Base-by-base conservation (phyloP, 2,888 invertebrate genomes). In the Nebria brevicollis region DNA sequence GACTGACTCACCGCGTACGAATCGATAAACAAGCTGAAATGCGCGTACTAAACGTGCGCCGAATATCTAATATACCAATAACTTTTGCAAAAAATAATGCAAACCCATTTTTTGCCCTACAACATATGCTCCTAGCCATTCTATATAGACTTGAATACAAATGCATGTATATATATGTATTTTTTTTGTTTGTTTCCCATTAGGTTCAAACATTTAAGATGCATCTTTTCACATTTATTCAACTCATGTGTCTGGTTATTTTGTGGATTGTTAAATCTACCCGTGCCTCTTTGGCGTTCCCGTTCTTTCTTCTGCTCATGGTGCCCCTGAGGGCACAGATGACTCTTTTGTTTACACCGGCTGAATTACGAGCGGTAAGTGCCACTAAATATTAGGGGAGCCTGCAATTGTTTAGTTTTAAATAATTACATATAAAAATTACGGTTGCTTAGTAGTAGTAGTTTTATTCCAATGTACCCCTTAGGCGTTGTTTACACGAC, bases 191-290 rank as follows among this genome's bases (percentile, higher is more conserved):
- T 80, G 84, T 84, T 85, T 82, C 76, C 87, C 87, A 34, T 74
- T 90, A 95, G 95, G 95, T 98, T 66, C 95, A 95, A 83, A 96
- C 97, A 0, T 92, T 94, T 89, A 96, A 96, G 90, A 96, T 98
- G 97, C 96, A 98, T 90, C 87, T 96, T 84, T 98, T 94, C 90
- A 99, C 98, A 0, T 86, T 94, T 70, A 93, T 97, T 84, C 98
- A 98, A 90, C 89, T 96, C 79, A 87, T 93, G 2, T 95, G 96
- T 85, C 91, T 98, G 85, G 92, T 91, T 1, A 84, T 95, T 26
- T 90, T 98, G 78, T 98, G 97, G 95, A 91, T 93, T 10, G 95
- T 98, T 25, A 98, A 98, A 89, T 96, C 96, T 20, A 96, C 97
- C 2, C 92, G 92, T 77, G 94, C 96, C 83, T 97, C 98, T 0